Evolutionary conservation across 2,888 invertebrate species (phyloP), one percentile per base, ranked within the genome.

Genomic region (Alloplasta piceator): DNA sequence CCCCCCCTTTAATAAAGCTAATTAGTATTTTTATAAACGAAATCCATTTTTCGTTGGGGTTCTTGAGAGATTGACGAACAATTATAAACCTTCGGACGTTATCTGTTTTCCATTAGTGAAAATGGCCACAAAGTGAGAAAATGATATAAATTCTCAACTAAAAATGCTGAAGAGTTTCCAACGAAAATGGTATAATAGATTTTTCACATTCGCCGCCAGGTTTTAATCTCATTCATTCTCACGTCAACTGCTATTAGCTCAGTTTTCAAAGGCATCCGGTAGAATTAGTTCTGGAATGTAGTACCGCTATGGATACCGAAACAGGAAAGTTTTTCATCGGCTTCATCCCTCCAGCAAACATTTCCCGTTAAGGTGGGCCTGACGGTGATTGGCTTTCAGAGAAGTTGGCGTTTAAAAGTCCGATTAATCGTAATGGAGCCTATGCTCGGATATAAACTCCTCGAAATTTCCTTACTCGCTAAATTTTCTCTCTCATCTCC

Each of bases 371-470:
- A 9, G 9, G n/a, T 3, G 46, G 78, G 63, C 60, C 46, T 14
- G 58, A 48, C 46, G 67, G 56, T 67, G 78, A 83, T 78, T 71
- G 74, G 55, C 78, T 83, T 68, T 64, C 61, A 39, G 46, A 68
- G 72, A 81, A 80, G 80, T 83, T 16, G 7, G 9, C 60, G 39
- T 60, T 38, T 61, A 74, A 80, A 71, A 78, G 74, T 52, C 66
- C 81, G 81, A 81, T 81, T 74, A 78, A 80, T 82, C 78, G 82
- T 74, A 82, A 82, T 78, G 78, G 74, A 80, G 73, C 70, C 76
- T 74, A 60, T 46, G 70, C 73, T 55, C 48, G 7, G 52, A 36
- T 26, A 78, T 71, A 14, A 66, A 66, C 78, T 60, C 66, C 41
- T 48, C 36, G 14, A 66, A 72, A 39, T 78, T 78, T 70, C 36